Base-by-base conservation (phyloP, 2,888 invertebrate genomes). In the Tiliacea aurago region DNA sequence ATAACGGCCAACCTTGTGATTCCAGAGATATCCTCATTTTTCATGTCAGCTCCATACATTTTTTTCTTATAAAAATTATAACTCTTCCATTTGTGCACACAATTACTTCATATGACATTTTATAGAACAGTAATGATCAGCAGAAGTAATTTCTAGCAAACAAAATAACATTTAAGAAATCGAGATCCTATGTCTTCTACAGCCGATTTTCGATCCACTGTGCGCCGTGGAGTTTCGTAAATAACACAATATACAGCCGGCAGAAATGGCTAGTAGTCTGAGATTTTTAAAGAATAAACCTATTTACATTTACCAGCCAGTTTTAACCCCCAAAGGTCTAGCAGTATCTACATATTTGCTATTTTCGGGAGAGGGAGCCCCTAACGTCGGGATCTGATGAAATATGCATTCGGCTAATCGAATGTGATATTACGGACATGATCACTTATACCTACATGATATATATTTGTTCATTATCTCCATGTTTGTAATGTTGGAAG, bases 351-450 rank as follows among this genome's bases (percentile, higher is more conserved):
- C 78, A 67, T 79, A 79, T 83, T 79, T 65, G 51, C 28, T 66
- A 66, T 83, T 83, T 73, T 69, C 84, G 47, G 47, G 37, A 62
- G 68, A 47, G 53, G 47, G 43, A 53, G 11, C 59, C 63, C 43
- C 65, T 37, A 64, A 55, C 71, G 73, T 56, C 33, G 67, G 72
- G 58, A 45, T 68, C 65, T 79, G 73, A 73, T 84, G 84, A 83
- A 84, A 80, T 80, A 83, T 79, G 84, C 80, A 83, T 83, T 80
- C 43, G 55, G 33, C 67, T 80, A 80, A 80, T 80, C 80, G 73
- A 80, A 83, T 73, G 67, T 65, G 56, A 80, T 83, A 71, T 81
- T 70, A 70, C 55, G 55, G 56, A 49, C 43, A 67, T 63, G 47
- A 55, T 63, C 7, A 33, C 28, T 9, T 23, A 28, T 45, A 67